Evolutionary conservation across 2,888 invertebrate species (phyloP).

Genomic region (Coecobrya sp.): DNA sequence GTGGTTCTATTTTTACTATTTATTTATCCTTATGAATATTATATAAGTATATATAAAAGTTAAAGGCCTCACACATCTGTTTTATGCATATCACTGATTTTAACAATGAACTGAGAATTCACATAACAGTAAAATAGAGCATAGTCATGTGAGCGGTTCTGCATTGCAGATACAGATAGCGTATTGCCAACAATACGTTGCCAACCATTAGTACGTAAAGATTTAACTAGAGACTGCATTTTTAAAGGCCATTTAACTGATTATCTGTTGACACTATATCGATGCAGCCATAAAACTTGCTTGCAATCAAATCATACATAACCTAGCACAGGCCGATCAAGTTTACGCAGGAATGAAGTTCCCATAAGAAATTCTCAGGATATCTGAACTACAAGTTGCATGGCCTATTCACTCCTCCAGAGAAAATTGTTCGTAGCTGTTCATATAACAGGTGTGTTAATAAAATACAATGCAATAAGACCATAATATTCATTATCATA

Average conservation of each 20-base stretch:
- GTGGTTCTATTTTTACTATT: too few relatives aligned
- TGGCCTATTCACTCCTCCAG: neutral
- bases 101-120: too few relatives aligned
- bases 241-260: neutral
- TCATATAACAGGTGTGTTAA: too few relatives aligned
- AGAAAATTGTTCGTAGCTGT: neutral
- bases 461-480: too few relatives aligned
- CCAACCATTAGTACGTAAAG: neutral
- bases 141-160: too few relatives aligned
- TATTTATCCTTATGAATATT: too few relatives aligned
- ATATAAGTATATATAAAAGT: too few relatives aligned
- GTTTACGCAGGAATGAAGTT: slow-evolving; percentile 63
- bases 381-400: neutral
- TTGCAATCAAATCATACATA: slow-evolving; percentile 5
- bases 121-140: too few relatives aligned
- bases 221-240: neutral
- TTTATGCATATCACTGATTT: too few relatives aligned
- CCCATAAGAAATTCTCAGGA: slow-evolving; percentile 68
- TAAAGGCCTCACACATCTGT: too few relatives aligned
- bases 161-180: neutral
- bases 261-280: neutral
- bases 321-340: slow-evolving; percentile 59
- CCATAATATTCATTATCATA: too few relatives aligned
- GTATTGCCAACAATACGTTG: neutral
- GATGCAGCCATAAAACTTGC: neutral